Conservation (phyloP, 1,140 invertebrate species). For the Diprion similis region DNA sequence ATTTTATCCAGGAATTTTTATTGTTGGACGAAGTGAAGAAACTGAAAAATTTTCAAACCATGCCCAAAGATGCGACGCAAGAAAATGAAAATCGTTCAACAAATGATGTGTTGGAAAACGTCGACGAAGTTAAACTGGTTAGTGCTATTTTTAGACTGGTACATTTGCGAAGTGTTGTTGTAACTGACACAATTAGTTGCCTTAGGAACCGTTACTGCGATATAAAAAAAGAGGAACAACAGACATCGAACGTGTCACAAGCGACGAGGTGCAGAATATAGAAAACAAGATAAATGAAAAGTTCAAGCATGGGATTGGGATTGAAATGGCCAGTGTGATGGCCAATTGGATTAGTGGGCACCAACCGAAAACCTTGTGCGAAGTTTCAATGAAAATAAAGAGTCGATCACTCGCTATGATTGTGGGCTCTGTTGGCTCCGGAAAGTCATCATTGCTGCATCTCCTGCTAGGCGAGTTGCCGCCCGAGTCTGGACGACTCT, state of each 20-base stretch:
- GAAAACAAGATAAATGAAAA: too few relatives aligned
- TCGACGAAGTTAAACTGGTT: background rate
- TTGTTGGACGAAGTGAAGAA: conserved; percentile 66
- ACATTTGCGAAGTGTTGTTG: too few relatives aligned
- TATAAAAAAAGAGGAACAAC: too few relatives aligned
- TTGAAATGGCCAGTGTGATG: conserved; percentile 36
- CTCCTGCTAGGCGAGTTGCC: conserved; percentile 76
- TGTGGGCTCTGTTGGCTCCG: conserved; percentile 80
- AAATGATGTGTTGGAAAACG: background rate
- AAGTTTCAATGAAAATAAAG: conserved; percentile 69
- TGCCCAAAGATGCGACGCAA: background rate
- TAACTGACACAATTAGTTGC: too few relatives aligned
- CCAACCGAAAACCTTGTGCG: conserved; percentile 61
- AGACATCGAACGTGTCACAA: too few relatives aligned
- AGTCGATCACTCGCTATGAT: conserved; percentile 75
- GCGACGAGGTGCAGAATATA: too few relatives aligned
- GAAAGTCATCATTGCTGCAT: conserved; percentile 80
- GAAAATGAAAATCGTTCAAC: background rate
- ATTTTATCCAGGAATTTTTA: conserved; percentile 66
- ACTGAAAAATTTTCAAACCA: background rate
- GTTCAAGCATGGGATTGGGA: background rate
- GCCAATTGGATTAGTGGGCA: conserved; percentile 53
- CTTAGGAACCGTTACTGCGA: too few relatives aligned
- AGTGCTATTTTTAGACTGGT: too few relatives aligned
- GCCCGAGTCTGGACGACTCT: conserved; percentile 67